Evolutionary conservation across 2,113 vertebrate species (phyloP).

Genomic region (Poeciliopsis prolifica): DNA sequence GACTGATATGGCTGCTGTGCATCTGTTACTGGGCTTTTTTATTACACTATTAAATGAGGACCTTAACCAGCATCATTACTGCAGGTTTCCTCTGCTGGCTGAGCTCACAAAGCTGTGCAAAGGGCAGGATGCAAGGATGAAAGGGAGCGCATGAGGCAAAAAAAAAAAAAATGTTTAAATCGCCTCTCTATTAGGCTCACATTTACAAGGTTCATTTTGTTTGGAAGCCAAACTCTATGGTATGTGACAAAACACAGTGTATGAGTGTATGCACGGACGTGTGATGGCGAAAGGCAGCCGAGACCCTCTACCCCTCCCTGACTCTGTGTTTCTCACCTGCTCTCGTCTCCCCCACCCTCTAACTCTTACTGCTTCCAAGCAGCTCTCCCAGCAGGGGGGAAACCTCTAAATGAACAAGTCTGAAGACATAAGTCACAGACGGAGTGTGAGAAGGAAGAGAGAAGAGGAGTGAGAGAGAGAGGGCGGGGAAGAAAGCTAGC

Average conservation of each 20-base stretch:
- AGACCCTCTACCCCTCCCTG: slow-evolving; percentile 32
- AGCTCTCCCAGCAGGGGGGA: slow-evolving; percentile 59
- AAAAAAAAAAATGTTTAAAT: slow-evolving; percentile 57
- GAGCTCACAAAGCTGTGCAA: slow-evolving; percentile 53
- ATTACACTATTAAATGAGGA: slow-evolving; percentile 71
- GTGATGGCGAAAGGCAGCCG: slow-evolving; percentile 16
- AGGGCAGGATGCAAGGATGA: slow-evolving; percentile 69
- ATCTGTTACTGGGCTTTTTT: slow-evolving; percentile 71
- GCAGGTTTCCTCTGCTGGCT: slow-evolving; percentile 67
- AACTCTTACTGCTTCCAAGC: slow-evolving; percentile 33
- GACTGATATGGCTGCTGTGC: slow-evolving; percentile 68
- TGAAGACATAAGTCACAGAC: slow-evolving; percentile 74
- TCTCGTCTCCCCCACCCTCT: slow-evolving; percentile 36
- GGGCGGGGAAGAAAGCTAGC: slow-evolving; percentile 60
- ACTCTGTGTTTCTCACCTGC: slow-evolving; percentile 58
- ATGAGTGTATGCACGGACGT: slow-evolving; percentile 12
- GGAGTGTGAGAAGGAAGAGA: slow-evolving; percentile 58
- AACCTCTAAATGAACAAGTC: slow-evolving; percentile 72
- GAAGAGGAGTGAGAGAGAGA: slow-evolving; percentile 12
- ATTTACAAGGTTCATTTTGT: slow-evolving; percentile 69
- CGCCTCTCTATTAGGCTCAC: slow-evolving; percentile 68
- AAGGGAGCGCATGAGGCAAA: slow-evolving; percentile 58
- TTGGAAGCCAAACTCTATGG: slow-evolving; percentile 58
- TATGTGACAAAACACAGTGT: slow-evolving; percentile 58
- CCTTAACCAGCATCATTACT: slow-evolving; percentile 71